phyloP scores from a whole-genome alignment of 2,888 invertebrate genomes.

The Orchestes rusci region DNA sequence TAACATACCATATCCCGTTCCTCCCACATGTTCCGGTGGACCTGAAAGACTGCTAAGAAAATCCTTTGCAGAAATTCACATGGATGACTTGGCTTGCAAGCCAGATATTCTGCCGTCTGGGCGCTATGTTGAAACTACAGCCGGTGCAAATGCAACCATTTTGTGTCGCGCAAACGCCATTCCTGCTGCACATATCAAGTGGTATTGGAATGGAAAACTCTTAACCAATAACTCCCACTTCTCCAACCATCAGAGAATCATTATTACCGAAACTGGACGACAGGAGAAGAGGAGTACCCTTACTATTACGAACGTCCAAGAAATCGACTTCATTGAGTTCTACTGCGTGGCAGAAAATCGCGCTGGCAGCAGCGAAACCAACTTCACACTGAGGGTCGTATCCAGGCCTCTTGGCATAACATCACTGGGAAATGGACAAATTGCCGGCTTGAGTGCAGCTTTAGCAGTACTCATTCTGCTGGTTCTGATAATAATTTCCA shows the following conservation, averaged over 20 bases:
- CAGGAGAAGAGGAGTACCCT: conserved; percentile 70
- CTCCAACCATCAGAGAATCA: conserved; percentile 68
- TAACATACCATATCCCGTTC: conserved; percentile 69
- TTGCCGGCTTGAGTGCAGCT: conserved; percentile 77
- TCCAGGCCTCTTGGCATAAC: conserved; percentile 73
- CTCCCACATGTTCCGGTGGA: conserved; percentile 67
- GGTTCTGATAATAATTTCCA: conserved; percentile 63
- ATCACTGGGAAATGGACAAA: conserved; percentile 75
- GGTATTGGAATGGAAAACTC: conserved; percentile 80
- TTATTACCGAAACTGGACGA: conserved; percentile 69
- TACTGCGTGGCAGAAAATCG: conserved; percentile 87
- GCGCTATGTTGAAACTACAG: conserved; percentile 68
- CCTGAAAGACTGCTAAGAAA: conserved; percentile 64
- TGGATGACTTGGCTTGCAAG: conserved; percentile 81
- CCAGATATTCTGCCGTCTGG: conserved; percentile 71
- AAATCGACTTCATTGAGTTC: conserved; percentile 75
- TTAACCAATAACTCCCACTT: conserved; percentile 72
- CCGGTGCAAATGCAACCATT: conserved; percentile 81
- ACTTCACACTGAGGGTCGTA: conserved; percentile 79
- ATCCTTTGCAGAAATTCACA: conserved; percentile 66
- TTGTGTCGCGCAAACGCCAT: conserved; percentile 74
- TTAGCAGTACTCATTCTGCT: conserved; percentile 70
- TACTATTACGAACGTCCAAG: conserved; percentile 74
- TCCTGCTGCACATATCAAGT: conserved; percentile 73
- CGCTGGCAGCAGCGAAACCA: conserved; percentile 80